A percentile compares a stretch with the other conserved stretches of the same genome.
These are phyloP conservation scores for Cossypha niveicapilla DNA, from an alignment of 2,797 vertebrate species.

Conservation along the genomic window DNA sequence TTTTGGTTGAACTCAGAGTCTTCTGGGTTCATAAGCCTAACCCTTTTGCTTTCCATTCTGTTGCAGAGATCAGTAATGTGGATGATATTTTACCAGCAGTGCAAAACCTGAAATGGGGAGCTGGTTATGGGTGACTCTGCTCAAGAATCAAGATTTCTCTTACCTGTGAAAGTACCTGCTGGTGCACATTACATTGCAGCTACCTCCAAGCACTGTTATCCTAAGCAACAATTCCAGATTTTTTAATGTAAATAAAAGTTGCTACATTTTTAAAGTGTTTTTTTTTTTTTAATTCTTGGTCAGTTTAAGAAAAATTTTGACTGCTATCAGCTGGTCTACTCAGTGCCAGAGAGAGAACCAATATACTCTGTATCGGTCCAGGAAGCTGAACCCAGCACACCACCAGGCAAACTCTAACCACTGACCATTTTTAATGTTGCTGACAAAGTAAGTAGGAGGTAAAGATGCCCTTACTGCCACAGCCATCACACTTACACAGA, in stretches of 20 bases:
- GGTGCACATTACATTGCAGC: neutral
- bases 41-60: neutral
- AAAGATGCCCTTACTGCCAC: neutral
- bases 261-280: neutral
- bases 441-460: neutral
- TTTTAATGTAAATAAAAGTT: conserved; percentile 32
- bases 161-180: neutral
- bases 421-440: neutral
- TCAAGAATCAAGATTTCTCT: neutral
- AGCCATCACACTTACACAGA: neutral
- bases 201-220: neutral
- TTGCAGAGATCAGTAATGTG: conserved; percentile 81
- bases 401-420: fast-evolving
- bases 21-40: neutral
- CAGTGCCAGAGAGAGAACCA: neutral
- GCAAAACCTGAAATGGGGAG: conserved; percentile 72
- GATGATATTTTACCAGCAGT: conserved; percentile 84
- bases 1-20: neutral
- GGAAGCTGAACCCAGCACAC: neutral
- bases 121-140: conserved; percentile 30
- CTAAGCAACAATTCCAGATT: neutral
- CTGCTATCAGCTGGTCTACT: fast-evolving
- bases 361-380: fast-evolving
- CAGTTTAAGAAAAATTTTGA: neutral
- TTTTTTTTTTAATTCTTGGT: neutral